Base-by-base conservation (phyloP, 1,140 invertebrate genomes). In the Belonocnema kinseyi region DNA sequence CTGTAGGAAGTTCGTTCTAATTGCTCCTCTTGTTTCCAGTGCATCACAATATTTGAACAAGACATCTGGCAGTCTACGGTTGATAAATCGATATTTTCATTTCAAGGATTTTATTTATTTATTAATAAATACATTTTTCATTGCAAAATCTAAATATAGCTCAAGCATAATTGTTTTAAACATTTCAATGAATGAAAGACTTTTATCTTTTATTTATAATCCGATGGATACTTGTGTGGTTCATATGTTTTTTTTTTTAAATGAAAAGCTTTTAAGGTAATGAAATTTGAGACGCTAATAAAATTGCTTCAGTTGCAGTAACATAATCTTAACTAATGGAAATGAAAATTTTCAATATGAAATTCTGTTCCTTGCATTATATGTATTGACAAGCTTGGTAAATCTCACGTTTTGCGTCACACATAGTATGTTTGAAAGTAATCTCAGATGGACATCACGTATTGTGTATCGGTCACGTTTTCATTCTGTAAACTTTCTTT, bases 1-100 rank as follows among this genome's bases (percentile, higher is more conserved):
- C 26, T 66, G 58, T 66, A 66, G 21, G 13, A 66, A 40, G 12
- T 66, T 66, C 26, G 4, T 66, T 66, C 14, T 21, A 13, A 33
- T 66, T 66, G n/a, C 12, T 40, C 26, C 19, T 33, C 26, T 66
- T 33, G 56, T 66, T 58, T 33, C 10, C 3, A 13, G 0, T 58
- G 2, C 3, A 26, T 26, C 11, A 21, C 33, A 26, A 5, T 58
- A 21, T 58, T 14, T 33, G 56, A 2, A 66, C 21, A 66, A 66
- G 58, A 66, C n/a, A 66, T 66, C 21, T 66, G 61, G n/a, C 26
- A 66, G 12, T 40, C 13, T 66, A 33, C 58, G 21, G 26, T 61
- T 61, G 11, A 13, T 61, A 14, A 21, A 56, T 11, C 54, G 40
- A 56, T 19, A 56, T 56, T 19, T 19, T 17, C 17, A 56, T 19